phyloP scores from a whole-genome alignment of 1,140 invertebrate species.

The Ctenoplectra terminalis region DNA sequence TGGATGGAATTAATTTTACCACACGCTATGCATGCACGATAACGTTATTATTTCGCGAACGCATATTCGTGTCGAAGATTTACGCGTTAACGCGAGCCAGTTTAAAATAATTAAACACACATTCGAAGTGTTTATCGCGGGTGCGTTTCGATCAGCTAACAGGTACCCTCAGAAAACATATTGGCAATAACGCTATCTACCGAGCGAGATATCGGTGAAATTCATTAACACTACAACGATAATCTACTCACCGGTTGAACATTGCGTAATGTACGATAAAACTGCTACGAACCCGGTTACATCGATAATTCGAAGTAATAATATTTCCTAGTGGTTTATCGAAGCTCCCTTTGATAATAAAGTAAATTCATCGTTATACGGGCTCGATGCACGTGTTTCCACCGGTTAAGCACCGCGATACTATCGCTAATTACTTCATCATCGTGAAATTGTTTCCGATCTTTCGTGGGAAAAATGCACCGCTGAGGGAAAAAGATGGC shows the following conservation, averaged over 20 bases:
- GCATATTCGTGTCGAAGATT: neutral
- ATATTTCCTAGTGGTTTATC: constrained; percentile 60
- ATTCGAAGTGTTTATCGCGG: constrained; percentile 3
- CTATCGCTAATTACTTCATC: constrained; percentile 43
- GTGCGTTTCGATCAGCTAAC: constrained; percentile 5
- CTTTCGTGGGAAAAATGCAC: constrained; percentile 25
- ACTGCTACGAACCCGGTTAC: constrained; percentile 40
- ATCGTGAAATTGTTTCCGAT: constrained; percentile 30
- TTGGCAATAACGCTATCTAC: constrained; percentile 1
- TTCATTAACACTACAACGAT: constrained; percentile 60
- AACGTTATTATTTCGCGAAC: neutral
- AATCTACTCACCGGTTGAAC: constrained; percentile 40
- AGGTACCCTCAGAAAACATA: neutral
- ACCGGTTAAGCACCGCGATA: constrained; percentile 11
- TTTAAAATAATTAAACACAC: constrained; percentile 18
- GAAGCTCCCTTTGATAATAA: constrained; percentile 30
- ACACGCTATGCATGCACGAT: neutral
- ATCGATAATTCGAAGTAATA: constrained; percentile 53
- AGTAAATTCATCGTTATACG: constrained; percentile 31
- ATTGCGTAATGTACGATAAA: constrained; percentile 55
- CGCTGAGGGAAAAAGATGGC: neutral
- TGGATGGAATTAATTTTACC: neutral
- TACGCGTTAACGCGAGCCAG: neutral
- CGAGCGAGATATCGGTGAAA: constrained; percentile 14
- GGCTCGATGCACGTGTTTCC: constrained; percentile 28